Evolutionary conservation across 2,113 vertebrate species (phyloP).

Genomic region (Equus quagga): DNA sequence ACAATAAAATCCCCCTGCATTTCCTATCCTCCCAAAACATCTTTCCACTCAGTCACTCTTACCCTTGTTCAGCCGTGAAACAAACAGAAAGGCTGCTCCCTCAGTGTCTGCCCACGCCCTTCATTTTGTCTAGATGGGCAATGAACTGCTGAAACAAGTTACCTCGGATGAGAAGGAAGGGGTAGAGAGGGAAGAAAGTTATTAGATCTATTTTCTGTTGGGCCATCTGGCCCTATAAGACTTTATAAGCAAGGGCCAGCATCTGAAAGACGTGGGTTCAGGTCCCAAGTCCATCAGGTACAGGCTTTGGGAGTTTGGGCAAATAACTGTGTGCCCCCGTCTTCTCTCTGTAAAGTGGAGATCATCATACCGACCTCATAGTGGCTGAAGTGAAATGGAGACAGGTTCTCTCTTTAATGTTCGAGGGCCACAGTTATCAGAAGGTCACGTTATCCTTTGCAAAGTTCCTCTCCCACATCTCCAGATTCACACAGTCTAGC

Average conservation of each 20-base stretch:
- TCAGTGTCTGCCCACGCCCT: not conserved
- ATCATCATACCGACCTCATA: not conserved
- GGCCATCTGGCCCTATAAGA: not conserved
- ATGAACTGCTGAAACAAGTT: not conserved
- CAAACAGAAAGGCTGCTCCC: not conserved
- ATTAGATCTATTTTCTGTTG: not conserved
- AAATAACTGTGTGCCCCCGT: not conserved
- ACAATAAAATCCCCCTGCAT: not conserved
- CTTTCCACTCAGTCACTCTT: not conserved
- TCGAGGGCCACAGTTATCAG: not conserved
- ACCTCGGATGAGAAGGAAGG: not conserved
- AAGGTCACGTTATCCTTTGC: not conserved
- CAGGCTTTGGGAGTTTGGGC: not conserved
- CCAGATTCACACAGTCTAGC: not conserved
- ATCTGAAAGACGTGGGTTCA: not conserved
- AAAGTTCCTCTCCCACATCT: not conserved
- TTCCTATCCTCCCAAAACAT: not conserved
- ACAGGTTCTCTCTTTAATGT: not conserved
- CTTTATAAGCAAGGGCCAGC: not conserved
- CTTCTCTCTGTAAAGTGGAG: not conserved
- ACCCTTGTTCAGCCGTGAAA: not conserved
- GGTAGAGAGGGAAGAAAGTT: not conserved
- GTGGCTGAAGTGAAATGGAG: not conserved
- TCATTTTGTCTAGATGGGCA: not conserved
- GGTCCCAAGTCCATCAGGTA: not conserved